Evolutionary conservation across 2,113 vertebrate species (phyloP).

Genomic region (Glaucomys volans): DNA sequence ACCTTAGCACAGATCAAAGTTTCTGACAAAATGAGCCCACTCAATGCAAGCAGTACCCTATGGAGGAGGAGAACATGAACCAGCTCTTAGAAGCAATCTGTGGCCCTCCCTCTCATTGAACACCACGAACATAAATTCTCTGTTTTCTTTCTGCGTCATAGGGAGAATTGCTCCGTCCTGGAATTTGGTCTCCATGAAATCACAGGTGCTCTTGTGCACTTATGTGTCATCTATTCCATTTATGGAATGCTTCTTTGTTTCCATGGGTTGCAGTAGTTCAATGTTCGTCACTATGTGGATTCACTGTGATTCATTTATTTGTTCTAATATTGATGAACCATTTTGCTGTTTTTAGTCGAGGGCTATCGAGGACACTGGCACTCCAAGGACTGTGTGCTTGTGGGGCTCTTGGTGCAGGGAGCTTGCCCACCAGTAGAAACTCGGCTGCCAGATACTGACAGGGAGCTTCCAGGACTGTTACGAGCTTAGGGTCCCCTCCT

Average conservation of each 20-base stretch:
- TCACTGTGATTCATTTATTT: not conserved
- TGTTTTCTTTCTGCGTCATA: not conserved
- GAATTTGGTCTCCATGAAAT: not conserved
- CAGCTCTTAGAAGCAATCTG: not conserved
- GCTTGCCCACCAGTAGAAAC: too few species aligned
- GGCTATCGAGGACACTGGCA: not conserved
- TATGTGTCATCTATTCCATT: not conserved
- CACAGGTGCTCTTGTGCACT: not conserved
- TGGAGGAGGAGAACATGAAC: not conserved
- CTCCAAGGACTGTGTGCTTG: too few species aligned
- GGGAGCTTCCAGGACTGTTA: not conserved
- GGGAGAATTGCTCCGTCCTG: not conserved
- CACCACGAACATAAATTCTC: not conserved
- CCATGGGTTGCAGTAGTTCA: not conserved
- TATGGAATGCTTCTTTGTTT: not conserved
- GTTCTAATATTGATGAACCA: not conserved
- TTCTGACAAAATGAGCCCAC: not conserved
- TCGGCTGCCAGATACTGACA: not conserved
- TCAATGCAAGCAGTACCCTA: accelerated
- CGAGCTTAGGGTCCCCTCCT: not conserved
- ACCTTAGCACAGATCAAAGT: not conserved
- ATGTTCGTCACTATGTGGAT: not conserved
- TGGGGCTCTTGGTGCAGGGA: too few species aligned
- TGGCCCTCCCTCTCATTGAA: not conserved
- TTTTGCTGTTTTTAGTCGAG: not conserved